Evolutionary conservation across 2,797 vertebrate genomes (phyloP).

Genomic region (Anguilla megastoma): DNA sequence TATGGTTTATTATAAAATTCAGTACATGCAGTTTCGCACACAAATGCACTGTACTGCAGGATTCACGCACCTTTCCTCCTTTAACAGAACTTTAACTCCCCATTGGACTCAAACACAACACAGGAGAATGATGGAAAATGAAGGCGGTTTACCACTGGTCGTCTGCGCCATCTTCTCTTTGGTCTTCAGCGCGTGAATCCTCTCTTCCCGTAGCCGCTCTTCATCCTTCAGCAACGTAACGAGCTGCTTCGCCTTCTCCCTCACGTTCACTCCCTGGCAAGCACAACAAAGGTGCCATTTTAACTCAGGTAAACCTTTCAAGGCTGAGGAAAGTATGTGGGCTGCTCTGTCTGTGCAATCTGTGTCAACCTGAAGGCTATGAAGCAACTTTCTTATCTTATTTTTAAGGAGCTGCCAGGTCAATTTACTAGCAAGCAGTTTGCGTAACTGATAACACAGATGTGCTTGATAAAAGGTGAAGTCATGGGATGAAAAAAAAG

Average conservation of each 20-base stretch:
- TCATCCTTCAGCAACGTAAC: slow-evolving; percentile 89
- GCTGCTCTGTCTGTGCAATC: neutral
- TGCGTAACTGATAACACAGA: neutral
- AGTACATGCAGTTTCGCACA: too few species aligned
- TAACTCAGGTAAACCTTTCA: neutral
- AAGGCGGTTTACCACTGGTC: slow-evolving; percentile 75
- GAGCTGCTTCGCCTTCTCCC: slow-evolving; percentile 91
- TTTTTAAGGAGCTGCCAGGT: neutral
- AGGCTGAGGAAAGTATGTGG: neutral
- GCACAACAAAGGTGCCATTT: neutral
- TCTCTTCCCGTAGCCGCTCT: slow-evolving; percentile 86
- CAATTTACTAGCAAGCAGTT: neutral
- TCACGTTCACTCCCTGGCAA: slow-evolving; percentile 83
- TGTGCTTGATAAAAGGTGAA: neutral
- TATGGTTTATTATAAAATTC: neutral
- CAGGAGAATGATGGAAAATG: neutral
- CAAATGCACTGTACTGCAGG: neutral
- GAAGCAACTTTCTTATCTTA: slow-evolving; percentile 12
- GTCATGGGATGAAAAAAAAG: neutral
- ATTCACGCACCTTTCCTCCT: neutral
- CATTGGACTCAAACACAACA: neutral
- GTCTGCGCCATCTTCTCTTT: slow-evolving; percentile 96
- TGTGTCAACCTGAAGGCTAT: neutral
- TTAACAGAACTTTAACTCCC: neutral
- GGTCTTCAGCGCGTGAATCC: slow-evolving; percentile 90